These are phyloP conservation scores for Nannoperca australis DNA, from an alignment of 2,797 vertebrate genomes.

Conservation along the genomic window DNA sequence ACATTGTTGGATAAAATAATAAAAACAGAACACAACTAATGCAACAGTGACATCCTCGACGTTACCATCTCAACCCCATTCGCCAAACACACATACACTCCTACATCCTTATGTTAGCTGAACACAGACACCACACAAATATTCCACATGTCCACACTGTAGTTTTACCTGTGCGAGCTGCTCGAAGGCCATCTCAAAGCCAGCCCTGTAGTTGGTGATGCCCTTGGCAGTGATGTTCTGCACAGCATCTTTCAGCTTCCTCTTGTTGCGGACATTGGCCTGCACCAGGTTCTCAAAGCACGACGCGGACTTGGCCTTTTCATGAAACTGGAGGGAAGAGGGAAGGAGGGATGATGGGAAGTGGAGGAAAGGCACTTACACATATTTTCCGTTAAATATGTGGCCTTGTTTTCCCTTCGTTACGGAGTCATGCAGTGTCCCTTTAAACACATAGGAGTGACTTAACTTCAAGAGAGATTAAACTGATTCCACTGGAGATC, in stretches of 20 bases:
- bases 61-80: background rate
- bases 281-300: conserved; percentile 97
- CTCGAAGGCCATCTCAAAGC: conserved; percentile 93
- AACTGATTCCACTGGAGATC: conserved; percentile 26
- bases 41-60: background rate
- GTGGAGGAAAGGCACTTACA: conserved; percentile 75
- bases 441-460: conserved; percentile 19
- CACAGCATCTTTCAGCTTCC: conserved; percentile 92
- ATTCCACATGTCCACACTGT: background rate
- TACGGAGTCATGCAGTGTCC: conserved; percentile 55
- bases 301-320: conserved; percentile 88
- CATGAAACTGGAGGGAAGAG: conserved; percentile 90
- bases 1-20: background rate
- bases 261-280: conserved; percentile 98
- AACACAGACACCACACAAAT: background rate
- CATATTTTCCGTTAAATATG: conserved; percentile 84
- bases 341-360: conserved; percentile 75
- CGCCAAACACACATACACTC: conserved; percentile 10
- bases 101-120: background rate
- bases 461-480: conserved; percentile 19
- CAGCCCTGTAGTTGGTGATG: conserved; percentile 94
- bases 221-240: conserved; percentile 93
- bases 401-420: conserved; percentile 54
- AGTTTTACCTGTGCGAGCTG: conserved; percentile 84
- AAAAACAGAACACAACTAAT: conserved; percentile 10